Evolutionary conservation across 1,140 invertebrate species (phyloP), one percentile per base, ranked within the genome.

Genomic region (Zaprionus camerounensis): DNA sequence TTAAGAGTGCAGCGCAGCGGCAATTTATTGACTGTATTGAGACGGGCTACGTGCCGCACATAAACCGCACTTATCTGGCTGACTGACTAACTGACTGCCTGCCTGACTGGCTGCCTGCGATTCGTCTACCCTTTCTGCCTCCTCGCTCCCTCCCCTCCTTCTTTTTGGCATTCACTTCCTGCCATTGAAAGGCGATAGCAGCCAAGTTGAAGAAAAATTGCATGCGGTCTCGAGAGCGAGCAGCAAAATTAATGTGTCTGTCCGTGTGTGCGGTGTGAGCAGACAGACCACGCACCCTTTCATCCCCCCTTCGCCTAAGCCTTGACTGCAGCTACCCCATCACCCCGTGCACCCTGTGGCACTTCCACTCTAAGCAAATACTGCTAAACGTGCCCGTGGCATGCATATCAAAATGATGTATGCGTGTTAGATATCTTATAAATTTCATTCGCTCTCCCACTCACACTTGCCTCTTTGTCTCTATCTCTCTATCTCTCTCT

Each of bases 341-440:
- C 5, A 5, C 1, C 31, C 31, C 31, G 9, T 0, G 41, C 41
- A 46, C n/a, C 51, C 49, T 46, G 9, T 5, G 15, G 12, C 24
- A 12, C 64, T 22, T 41, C 38, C 58, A 49, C 63, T 49, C 84
- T 87, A 80, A 84, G 84, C 84, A 87, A 88, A 87, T 83, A 83
- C 76, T 71, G 70, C 73, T 44, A 83, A 76, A 87, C 84, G 84
- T 87, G 84, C 73, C 78, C 81, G 68, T 73, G 81, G 74, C 77
- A 68, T 66, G 76, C 84, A 88, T 87, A 87, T 87, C 84, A 87
- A 87, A 87, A 87, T 87, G 84, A 87, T 90, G 85, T 73, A 87
- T 88, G 84, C 76, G 67, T 88, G 84, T 87, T 87, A 88, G 84
- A 88, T 84, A 90, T 87, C 81, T 88, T 88, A 88, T 87, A 87